Conservation (phyloP, 2,113 vertebrate species). For the Solenodon paradoxus region DNA sequence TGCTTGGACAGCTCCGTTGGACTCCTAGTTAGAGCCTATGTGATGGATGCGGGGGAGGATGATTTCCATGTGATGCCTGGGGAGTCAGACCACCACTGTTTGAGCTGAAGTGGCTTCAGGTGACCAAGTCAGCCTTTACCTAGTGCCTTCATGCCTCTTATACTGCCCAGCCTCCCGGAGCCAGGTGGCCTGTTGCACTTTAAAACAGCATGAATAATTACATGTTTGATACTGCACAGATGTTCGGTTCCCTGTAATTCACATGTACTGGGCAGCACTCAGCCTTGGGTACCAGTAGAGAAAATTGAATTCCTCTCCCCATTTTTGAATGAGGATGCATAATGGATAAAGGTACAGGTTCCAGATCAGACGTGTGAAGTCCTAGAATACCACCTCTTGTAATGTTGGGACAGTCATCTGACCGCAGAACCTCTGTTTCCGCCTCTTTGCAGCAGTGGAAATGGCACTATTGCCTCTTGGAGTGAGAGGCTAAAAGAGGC, state of each 20-base stretch:
- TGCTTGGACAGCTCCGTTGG: neutral
- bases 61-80: neutral
- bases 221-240: neutral
- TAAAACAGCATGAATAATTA: neutral
- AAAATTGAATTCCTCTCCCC: neutral
- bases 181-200: neutral
- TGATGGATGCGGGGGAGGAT: rapidly evolving
- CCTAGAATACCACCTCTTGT: too few species aligned
- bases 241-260: neutral
- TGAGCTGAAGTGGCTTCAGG: neutral
- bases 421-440: neutral
- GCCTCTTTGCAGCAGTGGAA: neutral
- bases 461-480: neutral
- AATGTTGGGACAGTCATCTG: neutral
- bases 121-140: neutral
- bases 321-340: neutral
- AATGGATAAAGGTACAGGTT: neutral
- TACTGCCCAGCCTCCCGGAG: neutral
- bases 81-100: neutral
- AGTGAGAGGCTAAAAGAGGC: neutral
- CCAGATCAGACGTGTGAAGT: neutral
- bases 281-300: neutral
- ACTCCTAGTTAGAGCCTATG: neutral
- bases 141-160: rapidly evolving
- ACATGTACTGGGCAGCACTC: neutral